Evolutionary conservation across 2,797 vertebrate genomes (phyloP), one percentile per base, ranked within the genome.

Genomic region (Sebastes hubbsi): DNA sequence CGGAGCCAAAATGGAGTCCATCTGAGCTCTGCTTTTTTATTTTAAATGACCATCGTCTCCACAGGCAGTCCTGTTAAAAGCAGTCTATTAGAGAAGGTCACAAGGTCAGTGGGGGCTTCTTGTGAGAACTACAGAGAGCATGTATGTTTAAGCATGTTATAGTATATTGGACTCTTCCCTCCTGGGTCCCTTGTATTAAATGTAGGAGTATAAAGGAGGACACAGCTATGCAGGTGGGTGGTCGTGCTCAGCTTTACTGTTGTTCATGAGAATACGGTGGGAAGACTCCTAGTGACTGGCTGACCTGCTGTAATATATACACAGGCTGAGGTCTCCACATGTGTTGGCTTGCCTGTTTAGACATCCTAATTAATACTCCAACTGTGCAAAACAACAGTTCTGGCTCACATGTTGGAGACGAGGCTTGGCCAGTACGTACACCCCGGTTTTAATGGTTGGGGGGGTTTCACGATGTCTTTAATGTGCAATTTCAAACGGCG

Each of bases 341-440:
- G 91, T 90, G 89, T 71, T 77, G 60, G 67, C 77, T 54, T 63
- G 83, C 73, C 84, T 94, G 93, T 94, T 95, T 94, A 93, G 85
- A 93, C 85, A 54, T 90, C 80, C 80, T 91, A 93, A 94, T 93
- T 92, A 94, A 93, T 91, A 88, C 80, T 80, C 55, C 75, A 82
- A 85, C 87, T 84, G 91, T 89, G 72, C 73, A 86, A 80, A 88
- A 89, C 84, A 89, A 89, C 73, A 90, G 82, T 60, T 78, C 75
- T 82, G 79, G 83, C 75, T 89, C 86, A 81, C 69, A 84, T 80
- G 74, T n/a, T 36, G 49, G 24, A 77, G 79, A 69, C 32, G 2
- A 68, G 59, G 71, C 58, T 86, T 63, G 85, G 74, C 85, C 69
- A 56, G 74, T 30, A 5, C 69, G 36, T 82, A 72, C 30, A 77